These are phyloP conservation scores for Cyclina sinensis DNA, from an alignment of 1,140 invertebrate genomes.

Conservation along the genomic window DNA sequence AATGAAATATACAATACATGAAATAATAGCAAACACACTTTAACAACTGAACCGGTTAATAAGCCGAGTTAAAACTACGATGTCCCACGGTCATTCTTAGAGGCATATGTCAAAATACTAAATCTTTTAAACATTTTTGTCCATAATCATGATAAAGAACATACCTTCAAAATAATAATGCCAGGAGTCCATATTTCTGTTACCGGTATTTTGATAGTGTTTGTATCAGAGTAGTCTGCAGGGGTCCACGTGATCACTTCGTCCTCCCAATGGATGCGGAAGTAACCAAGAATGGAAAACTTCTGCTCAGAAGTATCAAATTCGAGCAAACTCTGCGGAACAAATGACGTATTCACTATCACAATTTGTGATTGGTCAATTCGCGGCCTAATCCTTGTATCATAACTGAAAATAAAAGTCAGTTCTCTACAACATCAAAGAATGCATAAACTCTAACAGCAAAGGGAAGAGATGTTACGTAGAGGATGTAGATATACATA, in stretches of 20 bases:
- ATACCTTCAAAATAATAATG: slow-evolving; percentile 44
- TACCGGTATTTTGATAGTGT: slow-evolving; percentile 25
- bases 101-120: too few species aligned
- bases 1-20: too few species aligned
- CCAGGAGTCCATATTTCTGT: slow-evolving; percentile 37
- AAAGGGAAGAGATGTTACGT: too few species aligned
- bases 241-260: slow-evolving; percentile 39
- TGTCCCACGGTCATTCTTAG: too few species aligned
- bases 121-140: too few species aligned
- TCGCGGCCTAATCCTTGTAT: slow-evolving; percentile 30
- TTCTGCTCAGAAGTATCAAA: slow-evolving; percentile 57
- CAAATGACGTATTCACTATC: slow-evolving; percentile 10
- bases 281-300: slow-evolving; percentile 52
- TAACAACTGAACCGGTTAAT: too few species aligned
- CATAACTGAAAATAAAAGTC: slow-evolving; percentile 11
- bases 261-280: slow-evolving; percentile 23
- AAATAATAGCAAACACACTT: too few species aligned
- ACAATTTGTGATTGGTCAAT: slow-evolving; percentile 13
- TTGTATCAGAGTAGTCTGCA: neutral
- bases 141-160: too few species aligned
- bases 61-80: too few species aligned
- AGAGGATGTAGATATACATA: too few species aligned
- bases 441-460: too few species aligned
- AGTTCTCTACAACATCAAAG: too few species aligned
- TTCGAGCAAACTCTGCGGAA: slow-evolving; percentile 37